Base-by-base conservation (phyloP, 2,797 vertebrate species). In the Galaxias olidus region DNA sequence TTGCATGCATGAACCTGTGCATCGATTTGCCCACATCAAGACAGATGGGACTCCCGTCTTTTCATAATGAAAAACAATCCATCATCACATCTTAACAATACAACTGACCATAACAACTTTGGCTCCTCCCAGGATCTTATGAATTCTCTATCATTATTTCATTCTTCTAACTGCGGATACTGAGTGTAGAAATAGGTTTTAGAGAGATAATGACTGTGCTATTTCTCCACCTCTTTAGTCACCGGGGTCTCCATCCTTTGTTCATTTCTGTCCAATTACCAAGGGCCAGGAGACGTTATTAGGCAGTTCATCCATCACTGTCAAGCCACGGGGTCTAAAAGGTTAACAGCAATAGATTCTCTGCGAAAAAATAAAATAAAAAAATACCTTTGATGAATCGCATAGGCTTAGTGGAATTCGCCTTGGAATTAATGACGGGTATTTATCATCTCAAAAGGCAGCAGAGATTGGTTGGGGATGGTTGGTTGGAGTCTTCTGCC, bases 291-390 rank as follows among this genome's bases (percentile, higher is more conserved):
- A 86, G 86, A 79, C 69, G 76, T 84, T 88, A 84, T 89, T 91
- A 90, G 82, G 74, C 77, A 87, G 81, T 84, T 73, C 87, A 91
- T 92, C 90, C 85, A 91, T 93, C 91, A 92, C 63, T 46, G 51
- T 68, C 83, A 72, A 73, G 78, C 66, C 84, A 76, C 74, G 40
- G 84, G 89, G 85, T 88, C 71, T 78, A 74, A 90, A 91, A 93
- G 90, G 91, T 90, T 92, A 91, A 92, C 86, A 7, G 80, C 83
- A 83, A 84, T 69, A 77, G 80, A 86, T 91, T 89, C 87, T 90
- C 77, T 81, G 63, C 40, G 77, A 82, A 87, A 79, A 76, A 73
- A 69, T 76, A 82, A 77, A 84, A 85, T n/a, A 77, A 83, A 60
- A 66, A 77, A 78, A 74, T 76, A 77, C 68, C 67, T 4, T 55